Evolutionary conservation across 2,888 invertebrate genomes (phyloP), one percentile per base, ranked within the genome.

Genomic region (Caradrina clavipalpis): DNA sequence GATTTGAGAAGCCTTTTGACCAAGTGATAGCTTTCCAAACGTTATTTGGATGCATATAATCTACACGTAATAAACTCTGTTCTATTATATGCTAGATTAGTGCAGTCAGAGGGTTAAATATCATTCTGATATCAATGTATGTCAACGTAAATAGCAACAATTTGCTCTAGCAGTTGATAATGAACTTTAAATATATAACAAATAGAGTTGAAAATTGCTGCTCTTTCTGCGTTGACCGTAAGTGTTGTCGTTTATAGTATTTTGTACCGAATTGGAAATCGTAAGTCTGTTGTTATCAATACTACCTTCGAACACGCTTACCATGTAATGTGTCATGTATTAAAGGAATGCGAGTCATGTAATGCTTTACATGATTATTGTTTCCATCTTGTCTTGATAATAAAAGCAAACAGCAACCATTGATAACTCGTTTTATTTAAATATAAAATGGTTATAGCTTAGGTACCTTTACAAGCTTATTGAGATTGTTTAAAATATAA

Each of bases 401-500:
- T 82, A 83, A 85, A 85, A 75, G 62, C 65, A 82, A 82, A 73
- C 78, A 54, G 81, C 81, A 83, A 85, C 74, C 75, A 82, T 79
- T 47, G 21, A 19, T 68, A 68, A 65, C 15, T 78, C 73, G 71
- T 84, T 85, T 78, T 78, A 78, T 76, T 78, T 70, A 0, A 70
- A 47, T 70, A 70, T 56, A 70, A 53, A 69, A 69, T 80, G 22
- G 8, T 51, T 57, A 50, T 60, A 35, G 45, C 17, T 49, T 49
- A n/a, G n/a, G 49, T 49, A 53, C 2, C 10, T 58, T 80, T 51
- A 62, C 45, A 76, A 64, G 69, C 42, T 57, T 69, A 64, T 49
- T 55, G 21, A 49, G 22, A 21, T 22, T 57, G 19, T 35, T 35
- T 35, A 66, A 7, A 26, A 26, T 26, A 26, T 26, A 3, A 26